Base-by-base conservation (phyloP, 2,888 invertebrate genomes). In the Erebia palarica region DNA sequence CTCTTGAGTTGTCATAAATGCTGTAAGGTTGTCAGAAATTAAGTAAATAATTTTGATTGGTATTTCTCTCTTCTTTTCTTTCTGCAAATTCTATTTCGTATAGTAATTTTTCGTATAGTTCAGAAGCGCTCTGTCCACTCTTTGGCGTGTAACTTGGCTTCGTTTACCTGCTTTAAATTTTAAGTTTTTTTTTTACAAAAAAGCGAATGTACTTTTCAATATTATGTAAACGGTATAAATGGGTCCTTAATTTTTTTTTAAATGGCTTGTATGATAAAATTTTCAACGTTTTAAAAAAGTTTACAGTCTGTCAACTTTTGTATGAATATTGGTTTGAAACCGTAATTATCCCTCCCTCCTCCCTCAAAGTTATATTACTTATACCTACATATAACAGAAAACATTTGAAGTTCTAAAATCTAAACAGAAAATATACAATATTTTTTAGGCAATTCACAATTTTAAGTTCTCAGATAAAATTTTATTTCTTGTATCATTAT, bases 201-300 rank as follows among this genome's bases (percentile, higher is more conserved):
- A 61, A 61, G 18, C n/a, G 42, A 13, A 61, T 47, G n/a, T 18
- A 61, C 18, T 44, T 42, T 61, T 44, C 18, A 47, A 60, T 44
- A 44, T 44, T 60, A 44, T 44, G 60, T 60, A 60, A 42, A 60
- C 10, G 60, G 44, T 44, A 16, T 18, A 61, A 44, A 44, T 61
- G 16, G 18, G 44, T 61, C 18, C 61, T 13, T 61, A 61, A 61
- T 47, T 61, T 44, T 44, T 61, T 61, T 36, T 47, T 18, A 44
- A 61, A 44, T 13, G 61, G 16, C 11, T 11, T 61, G 18, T 10
- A 61, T 61, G 13, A 61, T 61, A 61, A 61, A 18, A 61, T 61
- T 44, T n/a, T 59, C 36, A 36, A 59, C 8, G 36, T 36, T 36
- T 36, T 3, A 59, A 59, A 36, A 36, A 59, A 59, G n/a, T 36